Evolutionary conservation across 2,888 invertebrate species (phyloP), one percentile per base, ranked within the genome.

Genomic region (Iselma pallidipennis): DNA sequence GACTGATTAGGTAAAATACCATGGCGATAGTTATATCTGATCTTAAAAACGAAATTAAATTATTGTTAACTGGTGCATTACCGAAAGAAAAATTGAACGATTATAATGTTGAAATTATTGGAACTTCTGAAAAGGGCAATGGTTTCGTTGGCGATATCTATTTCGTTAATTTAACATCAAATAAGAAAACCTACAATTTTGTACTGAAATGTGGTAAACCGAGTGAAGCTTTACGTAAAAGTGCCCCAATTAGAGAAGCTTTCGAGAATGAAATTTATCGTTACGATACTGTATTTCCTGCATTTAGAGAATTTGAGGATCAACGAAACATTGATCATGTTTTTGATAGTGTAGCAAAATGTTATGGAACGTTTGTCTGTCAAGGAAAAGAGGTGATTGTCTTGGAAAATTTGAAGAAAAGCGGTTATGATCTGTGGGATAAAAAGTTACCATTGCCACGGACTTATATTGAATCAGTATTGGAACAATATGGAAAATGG

Each of bases 391-490:
- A 61, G 14, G 19, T 64, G 4, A 19, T 57, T 29, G 49, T 57
- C 26, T 57, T 74, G 54, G 71, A 72, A 51, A 70, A 76, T 54
- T 51, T 74, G 42, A 73, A 67, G 29, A 48, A 45, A 9, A 7
- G 55, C 2, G 73, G 71, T 4, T 76, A 68, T 55, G 45, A 51
- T 3, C 9, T 73, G 49, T 66, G 65, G 58, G 61, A 72, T 64
- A 55, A 69, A 14, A 71, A 65, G 21, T 50, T 51, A 25, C 66
- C 67, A 19, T 67, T 76, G 61, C 68, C 74, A 56, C 69, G 69
- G 10, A 59, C 70, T 16, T 76, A 76, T 53, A 55, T 74, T 1
- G 59, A 57, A n/a, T 25, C 74, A n/a, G 71, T 74, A 29, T 51
- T 77, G 12, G 7, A 21, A 63, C 37, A 57, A 55, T 21, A 28